phyloP scores from a whole-genome alignment of 2,113 vertebrate species.

The Neomonachus schauinslandi region DNA sequence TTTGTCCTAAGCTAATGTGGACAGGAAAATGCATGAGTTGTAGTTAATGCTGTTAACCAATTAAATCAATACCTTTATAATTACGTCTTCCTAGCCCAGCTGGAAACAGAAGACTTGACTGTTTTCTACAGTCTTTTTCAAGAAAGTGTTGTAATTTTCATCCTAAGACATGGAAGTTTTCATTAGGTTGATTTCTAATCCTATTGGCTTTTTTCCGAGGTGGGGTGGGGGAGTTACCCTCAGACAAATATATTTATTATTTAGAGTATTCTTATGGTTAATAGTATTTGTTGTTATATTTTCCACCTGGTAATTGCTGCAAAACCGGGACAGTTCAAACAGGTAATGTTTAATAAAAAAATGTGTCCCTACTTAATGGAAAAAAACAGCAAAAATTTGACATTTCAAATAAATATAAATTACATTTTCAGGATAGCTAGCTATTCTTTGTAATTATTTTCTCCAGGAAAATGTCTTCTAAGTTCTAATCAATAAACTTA shows the following conservation, averaged over 20 bases:
- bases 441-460: not conserved
- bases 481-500: conserved; percentile 4
- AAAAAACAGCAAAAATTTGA: not conserved
- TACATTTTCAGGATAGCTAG: not conserved
- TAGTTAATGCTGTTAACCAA: conserved; percentile 24
- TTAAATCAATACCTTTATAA: conserved; percentile 31
- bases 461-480: not conserved
- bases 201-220: not conserved
- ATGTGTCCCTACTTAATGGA: not conserved
- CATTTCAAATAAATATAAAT: conserved; percentile 27
- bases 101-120: not conserved
- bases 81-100: not conserved
- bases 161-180: not conserved
- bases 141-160: conserved; percentile 5
- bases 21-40: not conserved
- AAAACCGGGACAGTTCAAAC: not conserved
- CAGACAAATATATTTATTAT: conserved; percentile 4
- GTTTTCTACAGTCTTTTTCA: conserved; percentile 20
- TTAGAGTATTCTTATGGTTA: not conserved
- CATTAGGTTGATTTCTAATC: conserved; percentile 17
- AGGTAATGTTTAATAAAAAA: not conserved
- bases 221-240: not conserved
- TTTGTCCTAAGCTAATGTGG: not conserved
- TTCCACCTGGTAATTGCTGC: not conserved
- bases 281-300: not conserved